Evolutionary conservation across 1,140 invertebrate species (phyloP).

Genomic region (Asobara japonica): DNA sequence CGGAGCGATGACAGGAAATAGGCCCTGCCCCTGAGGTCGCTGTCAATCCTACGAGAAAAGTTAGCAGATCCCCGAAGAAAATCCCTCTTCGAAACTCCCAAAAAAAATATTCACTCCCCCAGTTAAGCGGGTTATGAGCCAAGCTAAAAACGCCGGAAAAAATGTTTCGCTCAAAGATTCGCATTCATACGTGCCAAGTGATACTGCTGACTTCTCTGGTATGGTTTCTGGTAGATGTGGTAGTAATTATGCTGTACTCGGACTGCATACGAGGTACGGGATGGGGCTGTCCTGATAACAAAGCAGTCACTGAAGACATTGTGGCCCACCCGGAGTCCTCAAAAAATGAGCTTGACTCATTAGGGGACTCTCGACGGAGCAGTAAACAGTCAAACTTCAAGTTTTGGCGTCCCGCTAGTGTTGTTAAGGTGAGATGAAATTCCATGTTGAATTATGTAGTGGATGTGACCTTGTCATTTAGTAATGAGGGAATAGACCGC

Average conservation of each 20-base stretch:
- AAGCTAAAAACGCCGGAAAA: slow-evolving; percentile 48
- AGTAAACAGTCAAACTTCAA: slow-evolving; percentile 69
- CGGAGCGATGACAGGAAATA: slow-evolving; percentile 8
- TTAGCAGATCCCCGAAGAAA: background rate
- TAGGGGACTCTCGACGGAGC: slow-evolving; percentile 38
- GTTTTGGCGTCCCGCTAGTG: slow-evolving; percentile 77
- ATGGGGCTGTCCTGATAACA: slow-evolving; percentile 69
- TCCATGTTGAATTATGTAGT: no score
- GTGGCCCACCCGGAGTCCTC: slow-evolving; percentile 30
- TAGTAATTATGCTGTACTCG: slow-evolving; percentile 91
- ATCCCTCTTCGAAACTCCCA: background rate
- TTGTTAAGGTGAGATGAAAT: no score
- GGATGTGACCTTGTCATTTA: no score
- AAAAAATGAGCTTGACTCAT: slow-evolving; percentile 29
- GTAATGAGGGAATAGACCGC: no score
- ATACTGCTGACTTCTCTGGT: slow-evolving; percentile 93
- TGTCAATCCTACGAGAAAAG: slow-evolving; percentile 14
- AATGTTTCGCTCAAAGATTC: slow-evolving; percentile 87
- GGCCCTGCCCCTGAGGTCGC: background rate
- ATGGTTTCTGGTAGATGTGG: slow-evolving; percentile 94
- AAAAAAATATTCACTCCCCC: background rate
- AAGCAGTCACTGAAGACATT: slow-evolving; percentile 35
- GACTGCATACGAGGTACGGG: slow-evolving; percentile 83
- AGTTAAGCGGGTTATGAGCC: slow-evolving; percentile 52
- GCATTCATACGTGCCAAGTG: slow-evolving; percentile 93